Conservation (phyloP, 2,113 vertebrate species). For the Python bivittatus region DNA sequence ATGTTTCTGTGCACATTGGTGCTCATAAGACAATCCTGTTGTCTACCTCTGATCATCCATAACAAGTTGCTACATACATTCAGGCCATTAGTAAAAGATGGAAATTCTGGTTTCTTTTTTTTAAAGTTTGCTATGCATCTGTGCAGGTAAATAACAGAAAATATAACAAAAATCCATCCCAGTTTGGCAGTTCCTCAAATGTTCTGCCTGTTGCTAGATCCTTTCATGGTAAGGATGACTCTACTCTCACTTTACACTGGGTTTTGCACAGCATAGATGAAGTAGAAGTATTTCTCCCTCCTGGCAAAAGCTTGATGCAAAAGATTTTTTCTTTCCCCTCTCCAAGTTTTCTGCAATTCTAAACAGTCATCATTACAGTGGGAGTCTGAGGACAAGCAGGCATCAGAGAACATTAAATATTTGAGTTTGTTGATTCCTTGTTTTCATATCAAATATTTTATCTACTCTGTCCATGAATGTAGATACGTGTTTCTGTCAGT, state of each 20-base stretch:
- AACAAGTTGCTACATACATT: neutral
- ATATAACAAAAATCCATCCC: no score
- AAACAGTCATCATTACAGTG: neutral
- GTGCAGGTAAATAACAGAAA: neutral
- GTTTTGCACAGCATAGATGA: neutral
- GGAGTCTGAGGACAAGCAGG: neutral
- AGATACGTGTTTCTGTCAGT: neutral
- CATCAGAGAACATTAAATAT: neutral
- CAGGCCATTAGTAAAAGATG: neutral
- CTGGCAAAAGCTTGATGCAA: neutral
- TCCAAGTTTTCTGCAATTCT: neutral
- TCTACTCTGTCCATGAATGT: neutral
- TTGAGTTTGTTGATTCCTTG: neutral
- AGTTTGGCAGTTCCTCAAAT: neutral
- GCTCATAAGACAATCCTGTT: neutral
- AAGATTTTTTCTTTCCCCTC: neutral
- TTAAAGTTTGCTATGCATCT: neutral
- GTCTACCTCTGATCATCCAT: neutral
- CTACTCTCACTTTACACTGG: neutral
- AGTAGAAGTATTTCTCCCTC: neutral
- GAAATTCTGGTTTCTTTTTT: neutral
- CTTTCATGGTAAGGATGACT: neutral
- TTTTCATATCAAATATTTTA: constrained; percentile 2
- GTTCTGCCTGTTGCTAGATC: neutral
- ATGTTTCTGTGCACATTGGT: neutral